Percentiles rank a stretch among this genome's conserved stretches.
These are phyloP conservation scores for Dissostichus mawsoni DNA, from an alignment of 2,113 vertebrate genomes.

Conservation along the genomic window DNA sequence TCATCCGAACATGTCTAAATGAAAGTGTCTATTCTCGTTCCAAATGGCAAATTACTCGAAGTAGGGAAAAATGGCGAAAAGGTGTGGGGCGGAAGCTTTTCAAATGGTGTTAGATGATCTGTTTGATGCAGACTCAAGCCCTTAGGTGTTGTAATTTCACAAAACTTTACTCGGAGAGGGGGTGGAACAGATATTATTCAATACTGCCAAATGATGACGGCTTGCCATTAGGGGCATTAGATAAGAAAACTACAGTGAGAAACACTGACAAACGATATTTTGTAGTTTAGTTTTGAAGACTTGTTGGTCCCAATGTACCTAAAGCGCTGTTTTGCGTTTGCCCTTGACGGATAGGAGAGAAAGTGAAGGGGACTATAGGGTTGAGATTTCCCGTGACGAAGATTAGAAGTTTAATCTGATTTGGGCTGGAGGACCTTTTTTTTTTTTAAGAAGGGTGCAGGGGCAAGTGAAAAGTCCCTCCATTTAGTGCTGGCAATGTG, in stretches of 20 bases:
- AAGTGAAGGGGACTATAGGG: neutral
- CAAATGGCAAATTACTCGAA: neutral
- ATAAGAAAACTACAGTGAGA: neutral
- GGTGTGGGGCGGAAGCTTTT: neutral
- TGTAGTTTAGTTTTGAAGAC: neutral
- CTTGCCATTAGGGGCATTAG: neutral
- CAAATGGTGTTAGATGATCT: neutral
- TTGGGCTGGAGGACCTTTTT: neutral
- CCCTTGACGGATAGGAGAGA: too few species aligned
- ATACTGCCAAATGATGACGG: neutral
- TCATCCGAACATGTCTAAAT: too few species aligned
- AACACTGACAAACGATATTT: too few species aligned
- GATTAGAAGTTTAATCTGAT: conserved; percentile 44
- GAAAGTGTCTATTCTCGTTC: neutral
- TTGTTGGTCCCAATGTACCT: neutral
- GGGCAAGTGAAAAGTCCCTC: neutral
- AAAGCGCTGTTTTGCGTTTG: too few species aligned
- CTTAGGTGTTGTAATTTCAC: neutral
- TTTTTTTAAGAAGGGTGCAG: neutral
- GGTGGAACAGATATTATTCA: neutral
- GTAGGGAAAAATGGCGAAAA: too few species aligned
- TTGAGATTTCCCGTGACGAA: conserved; percentile 7
- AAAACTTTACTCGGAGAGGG: neutral
- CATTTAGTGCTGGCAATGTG: conserved; percentile 19
- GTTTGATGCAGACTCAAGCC: neutral